Percentiles rank a stretch among this genome's conserved stretches.
Conservation (phyloP, 2,888 invertebrate species). For the Tryphoninae sp. region DNA sequence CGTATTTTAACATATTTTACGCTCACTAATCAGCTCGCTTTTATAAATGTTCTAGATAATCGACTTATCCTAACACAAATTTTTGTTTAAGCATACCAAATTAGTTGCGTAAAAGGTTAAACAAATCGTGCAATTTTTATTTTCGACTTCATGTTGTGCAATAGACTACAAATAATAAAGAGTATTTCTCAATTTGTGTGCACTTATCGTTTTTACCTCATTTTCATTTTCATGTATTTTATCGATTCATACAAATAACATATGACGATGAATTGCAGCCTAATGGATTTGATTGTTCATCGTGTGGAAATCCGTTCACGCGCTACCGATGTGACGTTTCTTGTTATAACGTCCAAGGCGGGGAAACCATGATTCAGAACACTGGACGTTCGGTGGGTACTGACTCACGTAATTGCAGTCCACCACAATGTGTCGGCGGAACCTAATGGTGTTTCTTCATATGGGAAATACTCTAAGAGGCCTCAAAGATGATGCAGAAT, state of each 20-base stretch:
- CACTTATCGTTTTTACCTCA: not conserved
- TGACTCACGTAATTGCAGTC: slow-evolving; percentile 48
- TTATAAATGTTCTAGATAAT: no score
- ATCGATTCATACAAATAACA: slow-evolving; percentile 3
- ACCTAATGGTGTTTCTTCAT: not conserved
- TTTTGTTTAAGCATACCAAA: no score
- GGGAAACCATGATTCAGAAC: slow-evolving; percentile 16
- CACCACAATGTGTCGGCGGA: slow-evolving; percentile 68
- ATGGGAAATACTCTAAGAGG: not conserved
- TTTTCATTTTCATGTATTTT: not conserved
- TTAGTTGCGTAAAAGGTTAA: no score
- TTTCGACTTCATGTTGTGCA: no score
- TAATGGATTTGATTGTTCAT: slow-evolving; percentile 68
- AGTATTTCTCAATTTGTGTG: not conserved
- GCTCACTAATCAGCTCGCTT: no score
- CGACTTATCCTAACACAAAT: no score
- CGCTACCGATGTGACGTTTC: slow-evolving; percentile 70
- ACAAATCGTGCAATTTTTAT: no score
- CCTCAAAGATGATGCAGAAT: not conserved
- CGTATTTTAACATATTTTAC: no score
- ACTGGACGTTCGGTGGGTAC: not conserved
- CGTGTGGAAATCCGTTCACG: slow-evolving; percentile 69
- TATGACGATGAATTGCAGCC: slow-evolving; percentile 38
- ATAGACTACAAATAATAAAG: no score
- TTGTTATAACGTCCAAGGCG: slow-evolving; percentile 65